Base-by-base conservation (phyloP, 2,797 vertebrate species). In the Amblyopsis hoosieri region DNA sequence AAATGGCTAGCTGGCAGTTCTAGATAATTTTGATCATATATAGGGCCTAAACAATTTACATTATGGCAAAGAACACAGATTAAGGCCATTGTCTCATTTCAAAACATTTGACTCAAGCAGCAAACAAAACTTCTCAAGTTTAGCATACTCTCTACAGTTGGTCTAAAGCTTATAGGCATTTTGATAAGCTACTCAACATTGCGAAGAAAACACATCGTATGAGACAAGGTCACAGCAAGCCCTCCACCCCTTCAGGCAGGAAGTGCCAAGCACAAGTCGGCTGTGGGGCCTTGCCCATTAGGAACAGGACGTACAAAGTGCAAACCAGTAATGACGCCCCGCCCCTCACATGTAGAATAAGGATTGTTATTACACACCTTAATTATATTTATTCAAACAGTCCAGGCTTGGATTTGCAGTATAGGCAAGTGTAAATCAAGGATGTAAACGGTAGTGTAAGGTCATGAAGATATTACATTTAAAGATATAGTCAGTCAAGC, bases 281-380 rank as follows among this genome's bases (percentile, higher is more conserved):
- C 79, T 75, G 70, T 61, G 64, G 80, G 84, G 76, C 81, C 78
- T 76, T 70, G 85, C 85, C 89, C 85, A 85, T 87, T 78, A 79
- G 85, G 87, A 87, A 89, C 85, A 90, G 89, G 89, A 91, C 87
- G 89, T 83, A 85, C 86, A 90, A 81, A 90, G 86, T 88, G 88
- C 83, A 91, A 85, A 84, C 84, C 73, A 81, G 83, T 83, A 85
- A 71, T 62, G 65, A 81, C 29, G 64, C 79, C 79, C 78, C 86
- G 80, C 85, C 81, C 78, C 76, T 83, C 66, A 54, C 57, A 63
- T 75, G 54, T 60, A 62, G 67, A 86, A 87, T 83, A 87, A 71
- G 72, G 58, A 84, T 81, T 74, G 54, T 71, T 70, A 63, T 66
- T 75, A 65, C 74, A 78, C 79, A 81, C 69, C 75, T 78, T 74